Conservation (phyloP, 2,113 vertebrate genomes). For the Vidua chalybeata region DNA sequence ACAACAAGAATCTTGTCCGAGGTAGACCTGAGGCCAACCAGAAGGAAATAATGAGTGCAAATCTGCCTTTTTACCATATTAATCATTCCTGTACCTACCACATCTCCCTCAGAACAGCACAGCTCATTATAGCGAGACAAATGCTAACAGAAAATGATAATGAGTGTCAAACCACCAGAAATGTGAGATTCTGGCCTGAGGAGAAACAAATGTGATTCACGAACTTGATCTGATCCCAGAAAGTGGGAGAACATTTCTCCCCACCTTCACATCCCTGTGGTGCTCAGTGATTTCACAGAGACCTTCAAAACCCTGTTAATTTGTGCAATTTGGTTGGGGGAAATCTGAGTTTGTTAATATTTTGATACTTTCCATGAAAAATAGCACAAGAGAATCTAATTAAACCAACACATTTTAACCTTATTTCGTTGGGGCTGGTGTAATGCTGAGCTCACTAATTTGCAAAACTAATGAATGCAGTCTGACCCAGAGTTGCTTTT, state of each 20-base stretch:
- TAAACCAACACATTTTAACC: background rate
- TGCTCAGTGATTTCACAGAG: background rate
- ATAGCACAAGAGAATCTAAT: background rate
- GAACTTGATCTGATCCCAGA: background rate
- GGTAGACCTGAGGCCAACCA: background rate
- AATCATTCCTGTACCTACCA: background rate
- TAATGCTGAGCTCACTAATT: background rate
- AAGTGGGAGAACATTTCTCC: background rate
- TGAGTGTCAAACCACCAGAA: background rate
- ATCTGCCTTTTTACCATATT: background rate
- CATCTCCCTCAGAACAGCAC: background rate
- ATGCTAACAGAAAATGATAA: background rate
- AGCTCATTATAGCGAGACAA: background rate
- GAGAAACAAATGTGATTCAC: background rate
- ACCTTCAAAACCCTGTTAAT: background rate
- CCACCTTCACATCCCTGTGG: background rate
- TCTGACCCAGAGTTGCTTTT: background rate
- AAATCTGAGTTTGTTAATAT: background rate
- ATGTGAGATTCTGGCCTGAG: background rate
- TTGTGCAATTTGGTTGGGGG: background rate
- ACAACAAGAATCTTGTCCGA: background rate
- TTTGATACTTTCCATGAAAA: background rate
- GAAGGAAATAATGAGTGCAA: background rate
- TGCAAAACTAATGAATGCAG: constrained; percentile 18
- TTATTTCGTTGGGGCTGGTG: background rate